Evolutionary conservation across 2,797 vertebrate species (phyloP).

Genomic region (Enteromius argenteus): DNA sequence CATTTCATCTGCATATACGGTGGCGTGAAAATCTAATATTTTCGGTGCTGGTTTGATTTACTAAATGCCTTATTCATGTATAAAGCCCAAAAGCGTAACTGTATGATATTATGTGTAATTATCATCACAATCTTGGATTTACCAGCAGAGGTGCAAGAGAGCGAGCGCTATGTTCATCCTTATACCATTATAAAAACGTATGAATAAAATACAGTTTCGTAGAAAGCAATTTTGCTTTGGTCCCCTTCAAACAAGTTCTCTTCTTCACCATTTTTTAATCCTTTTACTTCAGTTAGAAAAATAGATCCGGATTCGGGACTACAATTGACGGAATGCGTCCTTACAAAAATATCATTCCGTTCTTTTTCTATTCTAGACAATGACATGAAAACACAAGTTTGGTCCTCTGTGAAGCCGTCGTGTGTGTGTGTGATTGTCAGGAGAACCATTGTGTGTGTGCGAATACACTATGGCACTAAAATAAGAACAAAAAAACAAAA

Average conservation of each 20-base stretch:
- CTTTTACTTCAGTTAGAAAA: constrained; percentile 81
- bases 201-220: constrained; percentile 77
- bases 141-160: constrained; percentile 31
- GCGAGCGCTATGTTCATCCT: constrained; percentile 70
- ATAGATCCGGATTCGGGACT: constrained; percentile 76
- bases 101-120: neutral
- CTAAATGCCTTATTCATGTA: constrained; percentile 53
- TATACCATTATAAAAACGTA: constrained; percentile 76
- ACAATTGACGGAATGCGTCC: constrained; percentile 71
- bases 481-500: constrained; percentile 30
- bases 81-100: constrained; percentile 61
- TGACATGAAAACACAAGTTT: constrained; percentile 66
- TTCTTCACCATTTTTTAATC: constrained; percentile 68
- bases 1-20: constrained; percentile 11
- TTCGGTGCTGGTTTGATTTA: constrained; percentile 41
- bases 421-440: constrained; percentile 54
- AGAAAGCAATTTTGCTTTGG: constrained; percentile 76
- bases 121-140: neutral
- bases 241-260: constrained; percentile 75
- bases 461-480: constrained; percentile 55
- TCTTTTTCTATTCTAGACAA: constrained; percentile 70
- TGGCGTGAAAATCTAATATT: constrained; percentile 53
- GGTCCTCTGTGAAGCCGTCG: constrained; percentile 56
- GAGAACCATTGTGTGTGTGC: constrained; percentile 50
- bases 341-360: constrained; percentile 82